Conservation (phyloP, 2,888 invertebrate species). For the Zonitis immaculata region DNA sequence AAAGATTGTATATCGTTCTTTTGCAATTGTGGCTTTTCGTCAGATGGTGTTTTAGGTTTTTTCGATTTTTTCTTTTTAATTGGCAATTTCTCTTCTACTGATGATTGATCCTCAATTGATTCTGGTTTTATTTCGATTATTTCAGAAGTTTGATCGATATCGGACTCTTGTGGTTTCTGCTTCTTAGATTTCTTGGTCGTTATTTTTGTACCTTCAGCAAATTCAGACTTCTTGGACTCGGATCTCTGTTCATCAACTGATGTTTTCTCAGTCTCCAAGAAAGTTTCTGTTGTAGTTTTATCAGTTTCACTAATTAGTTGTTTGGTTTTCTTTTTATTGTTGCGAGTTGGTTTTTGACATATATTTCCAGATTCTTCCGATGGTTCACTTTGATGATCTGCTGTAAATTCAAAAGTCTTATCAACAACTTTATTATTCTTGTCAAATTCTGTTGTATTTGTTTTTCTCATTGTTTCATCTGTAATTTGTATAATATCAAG, state of each 20-base stretch:
- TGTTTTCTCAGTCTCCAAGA: background rate
- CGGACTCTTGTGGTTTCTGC: conserved; percentile 6
- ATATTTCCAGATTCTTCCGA: background rate
- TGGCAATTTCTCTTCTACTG: conserved; percentile 26
- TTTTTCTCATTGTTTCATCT: conserved; percentile 9
- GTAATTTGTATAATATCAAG: conserved; percentile 2
- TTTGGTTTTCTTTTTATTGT: conserved; percentile 37
- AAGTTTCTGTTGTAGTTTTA: background rate
- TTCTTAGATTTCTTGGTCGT: conserved; percentile 15
- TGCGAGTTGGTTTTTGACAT: background rate
- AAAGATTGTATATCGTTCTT: background rate
- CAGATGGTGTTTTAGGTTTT: conserved; percentile 5
- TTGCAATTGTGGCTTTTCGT: background rate
- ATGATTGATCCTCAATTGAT: background rate
- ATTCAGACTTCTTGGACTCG: background rate
- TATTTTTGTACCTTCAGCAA: background rate
- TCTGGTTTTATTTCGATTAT: background rate
- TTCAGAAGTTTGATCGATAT: background rate
- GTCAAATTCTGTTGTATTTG: background rate
- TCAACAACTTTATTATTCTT: conserved; percentile 8
- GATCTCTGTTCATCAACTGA: background rate
- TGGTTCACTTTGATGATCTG: background rate
- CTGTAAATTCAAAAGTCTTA: background rate
- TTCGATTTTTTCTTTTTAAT: conserved; percentile 12
- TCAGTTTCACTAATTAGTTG: conserved; percentile 34